These are phyloP conservation scores for Indicator maculatus DNA, from an alignment of 2,113 vertebrate species.

Conservation along the genomic window DNA sequence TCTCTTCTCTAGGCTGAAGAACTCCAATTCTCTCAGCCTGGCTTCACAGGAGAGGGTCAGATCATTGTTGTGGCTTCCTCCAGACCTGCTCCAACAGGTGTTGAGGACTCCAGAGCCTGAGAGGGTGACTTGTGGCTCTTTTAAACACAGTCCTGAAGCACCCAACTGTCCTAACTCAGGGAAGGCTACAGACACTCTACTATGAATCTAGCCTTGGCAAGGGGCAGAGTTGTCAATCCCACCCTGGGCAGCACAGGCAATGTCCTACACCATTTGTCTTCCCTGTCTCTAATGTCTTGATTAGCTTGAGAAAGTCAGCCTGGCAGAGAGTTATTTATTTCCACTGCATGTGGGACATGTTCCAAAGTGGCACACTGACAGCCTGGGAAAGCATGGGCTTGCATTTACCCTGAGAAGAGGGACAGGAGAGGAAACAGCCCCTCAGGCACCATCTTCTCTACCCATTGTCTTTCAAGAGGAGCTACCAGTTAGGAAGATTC, in stretches of 20 bases:
- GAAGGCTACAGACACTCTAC: not conserved
- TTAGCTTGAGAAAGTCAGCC: not conserved
- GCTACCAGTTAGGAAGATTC: not conserved
- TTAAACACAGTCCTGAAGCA: not conserved
- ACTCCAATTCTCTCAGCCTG: not conserved
- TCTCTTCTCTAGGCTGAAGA: not conserved
- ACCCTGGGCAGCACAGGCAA: not conserved
- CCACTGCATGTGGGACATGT: not conserved
- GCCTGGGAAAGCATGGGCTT: not conserved
- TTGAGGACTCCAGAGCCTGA: not conserved
- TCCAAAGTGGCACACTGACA: slow-evolving; percentile 9
- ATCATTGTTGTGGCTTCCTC: not conserved
- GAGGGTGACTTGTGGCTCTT: not conserved
- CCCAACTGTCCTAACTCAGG: not conserved
- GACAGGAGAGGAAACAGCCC: not conserved
- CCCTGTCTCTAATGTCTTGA: not conserved
- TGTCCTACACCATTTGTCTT: not conserved
- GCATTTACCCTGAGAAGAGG: not conserved
- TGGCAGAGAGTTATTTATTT: not conserved
- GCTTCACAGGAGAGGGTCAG: not conserved
- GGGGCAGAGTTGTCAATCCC: not conserved
- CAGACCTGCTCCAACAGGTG: not conserved
- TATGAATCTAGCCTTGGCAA: not conserved
- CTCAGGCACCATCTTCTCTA: not conserved
- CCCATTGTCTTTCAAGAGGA: not conserved